Conservation (phyloP, 2,113 vertebrate genomes). For the Dermatemys mawii region DNA sequence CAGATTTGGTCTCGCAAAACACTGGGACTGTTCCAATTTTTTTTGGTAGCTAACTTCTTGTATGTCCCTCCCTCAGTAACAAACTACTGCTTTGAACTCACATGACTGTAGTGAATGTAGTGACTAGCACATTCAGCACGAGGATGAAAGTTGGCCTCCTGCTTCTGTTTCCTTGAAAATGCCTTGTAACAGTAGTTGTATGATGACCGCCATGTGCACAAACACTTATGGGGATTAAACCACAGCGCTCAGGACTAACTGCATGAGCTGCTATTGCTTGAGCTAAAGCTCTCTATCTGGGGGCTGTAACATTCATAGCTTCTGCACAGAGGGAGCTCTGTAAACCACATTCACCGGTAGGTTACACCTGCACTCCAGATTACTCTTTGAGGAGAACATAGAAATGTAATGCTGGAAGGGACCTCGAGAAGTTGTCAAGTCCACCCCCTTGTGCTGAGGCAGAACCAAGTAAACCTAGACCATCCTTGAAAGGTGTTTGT, state of each 20-base stretch:
- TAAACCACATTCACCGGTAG: background rate
- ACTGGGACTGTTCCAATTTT: background rate
- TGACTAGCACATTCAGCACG: background rate
- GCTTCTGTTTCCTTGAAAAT: conserved; percentile 29
- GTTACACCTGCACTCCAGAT: background rate
- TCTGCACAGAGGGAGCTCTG: background rate
- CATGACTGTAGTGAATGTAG: background rate
- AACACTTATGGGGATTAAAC: background rate
- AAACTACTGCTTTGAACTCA: background rate
- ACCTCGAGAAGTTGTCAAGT: background rate
- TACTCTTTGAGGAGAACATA: background rate
- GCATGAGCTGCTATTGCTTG: background rate
- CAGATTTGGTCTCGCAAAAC: background rate
- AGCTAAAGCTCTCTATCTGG: background rate
- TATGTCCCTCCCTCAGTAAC: background rate
- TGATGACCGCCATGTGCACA: background rate
- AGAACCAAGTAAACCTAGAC: background rate
- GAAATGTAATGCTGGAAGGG: background rate
- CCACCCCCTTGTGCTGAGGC: background rate
- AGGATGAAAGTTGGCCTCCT: conserved; percentile 3
- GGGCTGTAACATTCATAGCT: background rate
- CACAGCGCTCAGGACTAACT: background rate
- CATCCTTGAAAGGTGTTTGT: background rate
- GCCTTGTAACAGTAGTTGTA: background rate
- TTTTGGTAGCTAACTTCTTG: background rate